phyloP scores from a whole-genome alignment of 2,113 vertebrate genomes.

The Gobiocypris rarus region DNA sequence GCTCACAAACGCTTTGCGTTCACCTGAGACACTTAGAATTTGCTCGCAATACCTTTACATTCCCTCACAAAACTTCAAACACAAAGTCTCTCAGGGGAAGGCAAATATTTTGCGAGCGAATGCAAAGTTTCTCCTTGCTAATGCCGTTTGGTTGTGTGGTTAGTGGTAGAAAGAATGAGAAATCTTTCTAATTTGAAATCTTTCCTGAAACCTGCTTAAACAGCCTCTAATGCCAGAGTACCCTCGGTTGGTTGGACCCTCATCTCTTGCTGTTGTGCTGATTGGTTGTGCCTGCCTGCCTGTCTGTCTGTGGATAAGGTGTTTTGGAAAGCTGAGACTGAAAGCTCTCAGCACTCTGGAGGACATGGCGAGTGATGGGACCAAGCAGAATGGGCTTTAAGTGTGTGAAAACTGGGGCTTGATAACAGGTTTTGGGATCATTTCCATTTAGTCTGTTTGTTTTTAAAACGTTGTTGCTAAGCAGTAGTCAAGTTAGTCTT shows the following conservation, averaged over 20 bases:
- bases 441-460: constrained; percentile 67
- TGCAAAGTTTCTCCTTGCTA: background rate
- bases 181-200: background rate
- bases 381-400: constrained; percentile 71
- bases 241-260: background rate
- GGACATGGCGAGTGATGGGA: constrained; percentile 78
- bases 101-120: too few relatives aligned
- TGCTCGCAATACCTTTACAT: too few relatives aligned
- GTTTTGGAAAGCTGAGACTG: constrained; percentile 77
- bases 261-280: background rate
- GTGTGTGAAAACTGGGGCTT: constrained; percentile 76
- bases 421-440: constrained; percentile 77
- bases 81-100: too few relatives aligned
- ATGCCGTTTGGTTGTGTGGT: background rate
- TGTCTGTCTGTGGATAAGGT: constrained; percentile 73
- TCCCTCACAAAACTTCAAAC: too few relatives aligned
- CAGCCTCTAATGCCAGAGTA: background rate
- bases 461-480: constrained; percentile 55
- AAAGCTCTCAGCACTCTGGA: constrained; percentile 73
- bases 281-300: constrained; percentile 7
- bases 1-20: too few relatives aligned
- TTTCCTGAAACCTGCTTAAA: background rate
- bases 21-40: too few relatives aligned
- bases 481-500: constrained; percentile 50
- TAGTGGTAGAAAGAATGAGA: background rate